Base-by-base conservation (phyloP, 2,888 invertebrate genomes). In the Thereva nobilitata region DNA sequence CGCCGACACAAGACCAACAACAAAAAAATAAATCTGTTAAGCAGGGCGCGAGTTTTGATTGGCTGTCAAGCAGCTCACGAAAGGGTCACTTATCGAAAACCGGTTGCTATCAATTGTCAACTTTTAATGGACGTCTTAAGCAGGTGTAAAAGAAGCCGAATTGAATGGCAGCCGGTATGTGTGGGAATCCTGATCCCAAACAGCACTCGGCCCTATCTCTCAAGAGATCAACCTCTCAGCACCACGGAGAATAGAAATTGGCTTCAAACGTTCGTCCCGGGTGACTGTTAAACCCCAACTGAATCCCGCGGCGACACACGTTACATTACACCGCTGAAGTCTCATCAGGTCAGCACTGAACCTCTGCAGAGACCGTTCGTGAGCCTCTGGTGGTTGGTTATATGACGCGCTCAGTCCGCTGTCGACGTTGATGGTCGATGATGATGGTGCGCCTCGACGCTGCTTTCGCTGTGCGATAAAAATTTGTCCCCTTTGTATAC, bases 221-320 rank as follows among this genome's bases (percentile, higher is more conserved):
- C 66, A 35, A 49, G 68, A 68, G 59, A 63, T 67, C 53, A 45
- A 67, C 63, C 67, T 47, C 45, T 53, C 47, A 38, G 23, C 55
- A 50, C 69, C 69, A 64, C 69, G 67, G 69, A 69, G 68, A 67
- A 67, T 66, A 66, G 42, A 53, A 66, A 66, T 64, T 61, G 64
- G 55, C 50, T 52, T 42, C 67, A 68, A 70, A 61, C 75, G 77
- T 78, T 78, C 78, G 80, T 81, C 81, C 81, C 81, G 81, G 79
- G 81, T 81, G 81, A 77, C 82, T 80, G 80, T 78, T 78, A 82
- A 81, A 81, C 82, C 81, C 81, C 82, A 81, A 81, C 82, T 81
- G 81, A 82, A 79, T 80, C 80, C 80, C 78, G 76, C 75, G 75
- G 76, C 73, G 74, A 73, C 64, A 68, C 68, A 71, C 75, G 75